Percentiles rank a stretch among this genome's conserved stretches.
phyloP scores from a whole-genome alignment of 2,113 vertebrate species.

The Tragelaphus buxtoni region DNA sequence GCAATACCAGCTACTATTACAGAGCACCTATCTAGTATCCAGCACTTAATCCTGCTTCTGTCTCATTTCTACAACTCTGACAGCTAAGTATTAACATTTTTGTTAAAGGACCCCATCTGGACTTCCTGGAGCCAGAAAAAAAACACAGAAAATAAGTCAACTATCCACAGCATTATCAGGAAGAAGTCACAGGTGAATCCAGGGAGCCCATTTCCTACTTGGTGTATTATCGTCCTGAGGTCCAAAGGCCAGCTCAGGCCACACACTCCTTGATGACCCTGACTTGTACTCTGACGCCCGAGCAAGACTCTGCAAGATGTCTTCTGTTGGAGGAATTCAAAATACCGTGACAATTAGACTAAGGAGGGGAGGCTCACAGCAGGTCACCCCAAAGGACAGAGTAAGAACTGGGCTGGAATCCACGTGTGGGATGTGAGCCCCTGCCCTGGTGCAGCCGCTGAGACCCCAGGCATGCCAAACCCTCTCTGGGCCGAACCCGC shows the following conservation, averaged over 20 bases:
- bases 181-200: neutral
- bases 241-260: neutral
- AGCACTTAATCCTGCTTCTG: neutral
- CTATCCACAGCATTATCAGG: neutral
- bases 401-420: neutral
- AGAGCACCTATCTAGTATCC: neutral
- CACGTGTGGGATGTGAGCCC: neutral
- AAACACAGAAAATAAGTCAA: neutral
- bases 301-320: neutral
- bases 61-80: neutral
- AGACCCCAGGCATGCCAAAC: neutral
- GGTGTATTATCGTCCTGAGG: neutral
- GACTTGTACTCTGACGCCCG: neutral
- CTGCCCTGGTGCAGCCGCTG: rapidly evolving
- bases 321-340: neutral
- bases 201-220: neutral
- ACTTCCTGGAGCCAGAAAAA: neutral
- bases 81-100: neutral
- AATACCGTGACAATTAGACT: neutral
- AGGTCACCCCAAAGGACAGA: neutral
- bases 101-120: neutral
- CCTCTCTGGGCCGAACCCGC: neutral
- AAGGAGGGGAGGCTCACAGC: neutral
- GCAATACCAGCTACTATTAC: neutral
- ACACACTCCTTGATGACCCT: neutral